Conservation (phyloP, 1,140 invertebrate species). For the Drosophila burlai region DNA sequence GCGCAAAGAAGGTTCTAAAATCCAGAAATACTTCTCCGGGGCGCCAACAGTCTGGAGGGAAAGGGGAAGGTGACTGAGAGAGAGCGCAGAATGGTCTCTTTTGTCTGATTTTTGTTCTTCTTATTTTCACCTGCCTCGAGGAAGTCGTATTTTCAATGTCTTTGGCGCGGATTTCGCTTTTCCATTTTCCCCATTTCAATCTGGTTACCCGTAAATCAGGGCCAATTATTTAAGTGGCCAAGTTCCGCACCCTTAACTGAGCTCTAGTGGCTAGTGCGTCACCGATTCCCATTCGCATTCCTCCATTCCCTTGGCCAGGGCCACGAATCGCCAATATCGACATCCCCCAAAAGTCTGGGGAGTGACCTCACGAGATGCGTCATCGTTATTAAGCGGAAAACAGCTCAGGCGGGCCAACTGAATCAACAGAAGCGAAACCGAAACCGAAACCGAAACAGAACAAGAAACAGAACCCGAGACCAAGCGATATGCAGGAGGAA, state of each 20-base stretch:
- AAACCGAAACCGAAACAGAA: not conserved
- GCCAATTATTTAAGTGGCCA: constrained; percentile 53
- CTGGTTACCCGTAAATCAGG: constrained; percentile 53
- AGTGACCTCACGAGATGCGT: constrained; percentile 77
- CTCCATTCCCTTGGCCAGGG: constrained; percentile 21
- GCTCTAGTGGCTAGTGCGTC: constrained; percentile 55
- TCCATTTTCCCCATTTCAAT: constrained; percentile 10
- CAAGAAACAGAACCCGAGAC: not conserved
- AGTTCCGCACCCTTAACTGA: constrained; percentile 32
- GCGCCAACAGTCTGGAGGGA: not conserved
- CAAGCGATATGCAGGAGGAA: constrained; percentile 5
- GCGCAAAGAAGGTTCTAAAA: constrained; percentile 27
- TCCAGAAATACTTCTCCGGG: constrained; percentile 37
- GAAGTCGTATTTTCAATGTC: constrained; percentile 68
- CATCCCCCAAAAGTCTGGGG: constrained; percentile 38
- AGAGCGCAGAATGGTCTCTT: not conserved
- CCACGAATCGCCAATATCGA: constrained; percentile 44
- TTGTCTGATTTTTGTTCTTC: not conserved
- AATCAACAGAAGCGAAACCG: constrained; percentile 48
- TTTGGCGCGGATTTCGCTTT: constrained; percentile 36
- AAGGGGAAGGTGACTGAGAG: not conserved
- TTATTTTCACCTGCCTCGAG: constrained; percentile 22
- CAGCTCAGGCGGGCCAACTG: constrained; percentile 24
- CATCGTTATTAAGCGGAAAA: constrained; percentile 69
- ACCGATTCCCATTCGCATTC: constrained; percentile 32